Base-by-base conservation (phyloP, 2,113 vertebrate genomes). In the Pogona vitticeps region DNA sequence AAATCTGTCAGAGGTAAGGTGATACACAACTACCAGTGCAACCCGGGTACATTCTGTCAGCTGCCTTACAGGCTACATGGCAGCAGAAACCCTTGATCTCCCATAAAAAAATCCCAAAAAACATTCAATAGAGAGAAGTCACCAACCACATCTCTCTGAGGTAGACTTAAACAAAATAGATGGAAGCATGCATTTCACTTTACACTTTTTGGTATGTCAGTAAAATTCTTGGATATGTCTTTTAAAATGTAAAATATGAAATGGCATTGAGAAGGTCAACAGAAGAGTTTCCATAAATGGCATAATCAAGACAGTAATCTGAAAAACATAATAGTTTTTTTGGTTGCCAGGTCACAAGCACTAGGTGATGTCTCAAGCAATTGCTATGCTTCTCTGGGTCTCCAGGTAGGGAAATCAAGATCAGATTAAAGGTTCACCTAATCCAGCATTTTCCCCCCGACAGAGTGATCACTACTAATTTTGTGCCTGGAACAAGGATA, bases 231-330 rank as follows among this genome's bases (percentile, higher is more conserved):
- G n/a, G 33, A 10, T 61, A 38, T 79, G 15, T 20, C 13, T 1
- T 38, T 79, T 21, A 79, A 63, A 33, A 23, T 1, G 6, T 5
- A 63, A 8, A 12, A 42, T 33, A 40, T 52, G 65, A 52, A n/a
- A 6, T 84, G 38, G 85, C 52, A 20, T 13, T n/a, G 81, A 20
- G 1, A 0, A 75, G 3, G 5, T n/a, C 6, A 36, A 36, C 59
- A 2, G 0, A 0, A 13, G 2, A 1, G 23, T 38, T 28, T n/a
- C n/a, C 0, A 0, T 75, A 70, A 40, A 17, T 77, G 5, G 63
- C 76, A 14, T 20, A 21, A 59, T 23, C 20, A 75, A 31, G 58
- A 56, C 58, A 79, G 26, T 23, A 65, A 23, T 65, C 2, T 65
- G 21, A n/a, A n/a, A n/a, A n/a, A n/a, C n/a, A n/a, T n/a, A n/a